Conservation (phyloP, 2,797 vertebrate genomes). For the Lepilemur ruficaudatus region DNA sequence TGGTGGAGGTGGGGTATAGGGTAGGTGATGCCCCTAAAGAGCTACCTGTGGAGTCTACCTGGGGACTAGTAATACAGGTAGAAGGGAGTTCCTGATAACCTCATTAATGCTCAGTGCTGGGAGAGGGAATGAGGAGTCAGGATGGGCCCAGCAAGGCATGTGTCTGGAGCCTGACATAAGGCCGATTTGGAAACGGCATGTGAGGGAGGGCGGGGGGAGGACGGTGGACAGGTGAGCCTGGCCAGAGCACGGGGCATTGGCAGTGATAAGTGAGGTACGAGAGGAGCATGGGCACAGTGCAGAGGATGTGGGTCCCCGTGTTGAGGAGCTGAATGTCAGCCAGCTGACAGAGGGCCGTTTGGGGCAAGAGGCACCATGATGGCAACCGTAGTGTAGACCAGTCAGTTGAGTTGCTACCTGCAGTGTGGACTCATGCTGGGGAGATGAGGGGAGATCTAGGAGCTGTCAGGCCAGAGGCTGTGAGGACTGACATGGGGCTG, state of each 20-base stretch:
- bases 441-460: neutral
- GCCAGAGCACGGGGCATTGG: neutral
- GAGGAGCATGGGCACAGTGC: neutral
- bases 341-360: neutral
- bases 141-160: no score
- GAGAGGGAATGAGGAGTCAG: neutral
- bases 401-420: neutral
- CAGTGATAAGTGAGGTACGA: neutral
- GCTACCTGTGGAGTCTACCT: neutral
- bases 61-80: neutral
- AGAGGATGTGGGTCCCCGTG: neutral
- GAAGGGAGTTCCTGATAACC: neutral
- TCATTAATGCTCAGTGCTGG: neutral
- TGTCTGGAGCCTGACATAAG: neutral
- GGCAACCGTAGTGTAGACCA: neutral
- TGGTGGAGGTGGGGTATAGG: neutral
- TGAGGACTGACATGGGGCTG: neutral
- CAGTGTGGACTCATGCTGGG: neutral
- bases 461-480: neutral
- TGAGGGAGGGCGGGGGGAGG: neutral
- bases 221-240: neutral
- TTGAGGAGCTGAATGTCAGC: neutral
- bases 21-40: neutral
- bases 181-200: neutral
- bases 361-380: neutral